Conservation (phyloP, 2,113 vertebrate species). For the Melanostigma gelatinosum region DNA sequence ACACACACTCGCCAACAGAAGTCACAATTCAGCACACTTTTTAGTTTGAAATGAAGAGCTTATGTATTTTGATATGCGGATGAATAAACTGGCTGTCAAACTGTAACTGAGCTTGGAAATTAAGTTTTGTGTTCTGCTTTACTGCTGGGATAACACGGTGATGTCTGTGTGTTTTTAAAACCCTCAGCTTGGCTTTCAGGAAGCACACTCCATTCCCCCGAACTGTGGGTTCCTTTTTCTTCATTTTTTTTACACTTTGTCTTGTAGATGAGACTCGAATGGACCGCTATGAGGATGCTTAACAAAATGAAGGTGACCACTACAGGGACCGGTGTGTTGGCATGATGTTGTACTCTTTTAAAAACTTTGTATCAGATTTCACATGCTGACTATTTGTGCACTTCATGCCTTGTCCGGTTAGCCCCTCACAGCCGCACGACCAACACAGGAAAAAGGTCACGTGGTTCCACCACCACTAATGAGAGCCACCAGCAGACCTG, state of each 20-base stretch:
- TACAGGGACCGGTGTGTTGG: neutral
- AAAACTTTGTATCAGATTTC: neutral
- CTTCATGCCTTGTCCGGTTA: neutral
- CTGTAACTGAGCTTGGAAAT: constrained; percentile 18
- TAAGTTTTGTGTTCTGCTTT: neutral
- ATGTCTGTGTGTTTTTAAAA: constrained; percentile 7
- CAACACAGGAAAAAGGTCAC: constrained; percentile 21
- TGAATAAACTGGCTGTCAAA: constrained; percentile 11
- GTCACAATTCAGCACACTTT: neutral
- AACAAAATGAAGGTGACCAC: constrained; percentile 2
- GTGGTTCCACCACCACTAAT: constrained; percentile 42
- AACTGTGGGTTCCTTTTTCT: neutral
- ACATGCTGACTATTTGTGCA: neutral
- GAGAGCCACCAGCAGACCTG: constrained; percentile 21
- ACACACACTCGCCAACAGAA: neutral
- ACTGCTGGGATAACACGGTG: neutral
- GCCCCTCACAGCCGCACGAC: neutral
- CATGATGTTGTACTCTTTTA: neutral
- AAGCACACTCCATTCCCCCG: constrained; percentile 1
- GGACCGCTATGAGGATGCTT: constrained; percentile 6
- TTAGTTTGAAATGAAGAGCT: constrained; percentile 6
- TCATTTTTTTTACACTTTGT: neutral
- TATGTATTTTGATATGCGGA: neutral
- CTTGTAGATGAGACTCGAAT: neutral
- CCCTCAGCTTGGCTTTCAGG: constrained; percentile 18